Conservation (phyloP, 2,797 vertebrate genomes). For the Enoplosus armatus region DNA sequence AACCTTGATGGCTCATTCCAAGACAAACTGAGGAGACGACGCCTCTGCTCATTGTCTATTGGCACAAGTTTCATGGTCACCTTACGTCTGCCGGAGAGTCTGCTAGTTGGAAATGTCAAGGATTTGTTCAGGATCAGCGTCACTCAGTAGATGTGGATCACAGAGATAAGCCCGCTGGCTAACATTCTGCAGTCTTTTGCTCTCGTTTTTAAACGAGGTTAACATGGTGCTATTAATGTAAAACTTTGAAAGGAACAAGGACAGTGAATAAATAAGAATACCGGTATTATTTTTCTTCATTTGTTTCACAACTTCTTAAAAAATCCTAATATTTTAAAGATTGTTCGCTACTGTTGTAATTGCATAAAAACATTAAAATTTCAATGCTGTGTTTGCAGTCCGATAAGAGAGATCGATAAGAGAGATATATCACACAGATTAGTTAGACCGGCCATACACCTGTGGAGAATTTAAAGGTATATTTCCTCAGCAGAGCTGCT, state of each 20-base stretch:
- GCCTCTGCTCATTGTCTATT: fast-evolving
- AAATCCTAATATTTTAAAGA: neutral
- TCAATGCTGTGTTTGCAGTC: neutral
- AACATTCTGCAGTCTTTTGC: neutral
- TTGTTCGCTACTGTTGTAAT: neutral
- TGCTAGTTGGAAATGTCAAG: slow-evolving; percentile 4
- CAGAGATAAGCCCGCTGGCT: neutral
- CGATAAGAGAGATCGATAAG: neutral
- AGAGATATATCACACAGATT: neutral
- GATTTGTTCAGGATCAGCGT: neutral
- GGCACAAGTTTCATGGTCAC: neutral
- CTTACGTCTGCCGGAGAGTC: neutral
- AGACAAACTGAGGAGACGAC: neutral
- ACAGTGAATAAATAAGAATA: neutral
- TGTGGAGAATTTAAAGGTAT: neutral
- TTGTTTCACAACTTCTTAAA: neutral
- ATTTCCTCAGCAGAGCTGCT: neutral
- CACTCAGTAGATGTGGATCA: neutral
- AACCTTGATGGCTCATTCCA: slow-evolving; percentile 22
- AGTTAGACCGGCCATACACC: neutral
- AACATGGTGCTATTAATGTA: neutral
- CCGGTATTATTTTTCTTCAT: too few species aligned
- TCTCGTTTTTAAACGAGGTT: neutral
- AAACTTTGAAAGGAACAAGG: neutral
- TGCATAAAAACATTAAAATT: neutral